A percentile compares a stretch with the other conserved stretches of the same genome.
Evolutionary conservation across 2,888 invertebrate genomes (phyloP).

Genomic region (Dolichomitus sp.): DNA sequence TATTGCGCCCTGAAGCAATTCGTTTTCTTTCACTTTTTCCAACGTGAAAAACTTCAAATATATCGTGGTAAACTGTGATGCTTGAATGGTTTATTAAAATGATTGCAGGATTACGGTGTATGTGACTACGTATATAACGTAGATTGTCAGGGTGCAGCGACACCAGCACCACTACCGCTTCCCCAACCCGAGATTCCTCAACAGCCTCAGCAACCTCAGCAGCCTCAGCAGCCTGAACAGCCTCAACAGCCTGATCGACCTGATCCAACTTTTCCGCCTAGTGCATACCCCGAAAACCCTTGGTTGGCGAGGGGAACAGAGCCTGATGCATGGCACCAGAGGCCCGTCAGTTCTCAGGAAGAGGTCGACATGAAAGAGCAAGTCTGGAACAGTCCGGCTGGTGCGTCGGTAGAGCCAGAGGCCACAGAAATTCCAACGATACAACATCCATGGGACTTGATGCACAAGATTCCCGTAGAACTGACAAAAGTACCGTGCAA

Average conservation of each 20-base stretch:
- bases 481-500: slow-evolving; percentile 76
- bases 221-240: slow-evolving; percentile 45
- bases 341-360: slow-evolving; percentile 67
- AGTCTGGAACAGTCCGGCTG: background rate
- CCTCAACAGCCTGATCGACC: slow-evolving; percentile 65
- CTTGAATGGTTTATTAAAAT: slow-evolving; percentile 23
- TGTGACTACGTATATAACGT: slow-evolving; percentile 90
- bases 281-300: slow-evolving; percentile 71
- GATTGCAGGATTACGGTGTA: slow-evolving; percentile 88
- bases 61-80: background rate
- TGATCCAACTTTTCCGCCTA: slow-evolving; percentile 70
- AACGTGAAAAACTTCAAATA: background rate
- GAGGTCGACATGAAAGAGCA: slow-evolving; percentile 72
- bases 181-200: slow-evolving; percentile 38
- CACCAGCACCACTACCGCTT: slow-evolving; percentile 75
- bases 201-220: slow-evolving; percentile 19
- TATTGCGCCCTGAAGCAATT: too few relatives aligned
- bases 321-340: slow-evolving; percentile 77
- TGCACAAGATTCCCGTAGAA: slow-evolving; percentile 76
- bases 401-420: slow-evolving; percentile 42
- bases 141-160: slow-evolving; percentile 87
- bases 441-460: slow-evolving; percentile 75
- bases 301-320: slow-evolving; percentile 67
- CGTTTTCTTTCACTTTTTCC: too few relatives aligned
- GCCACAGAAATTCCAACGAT: slow-evolving; percentile 63